Evolutionary conservation across 2,888 invertebrate genomes (phyloP), one percentile per base, ranked within the genome.

Genomic region (Augochlorella aurata): DNA sequence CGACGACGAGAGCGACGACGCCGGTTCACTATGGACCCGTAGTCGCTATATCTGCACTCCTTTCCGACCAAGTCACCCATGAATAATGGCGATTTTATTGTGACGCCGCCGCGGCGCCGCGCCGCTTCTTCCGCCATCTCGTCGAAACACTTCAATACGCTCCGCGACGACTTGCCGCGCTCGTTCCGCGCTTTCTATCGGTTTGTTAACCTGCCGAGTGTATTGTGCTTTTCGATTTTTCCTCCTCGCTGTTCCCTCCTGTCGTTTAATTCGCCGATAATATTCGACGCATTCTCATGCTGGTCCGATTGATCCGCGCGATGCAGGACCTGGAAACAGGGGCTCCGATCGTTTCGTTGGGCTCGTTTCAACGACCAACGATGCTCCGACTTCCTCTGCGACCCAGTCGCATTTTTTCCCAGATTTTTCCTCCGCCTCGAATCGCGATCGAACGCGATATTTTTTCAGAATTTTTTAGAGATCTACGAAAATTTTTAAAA

Each of bases 1-100:
- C 52, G 52, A 52, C 52, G n/a, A 52, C 29, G 29, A 29, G 29
- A 29, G 2, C 52, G 54, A 21, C 21, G 54, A 54, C 5, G 38
- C 7, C 21, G 54, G 54, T 14, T 21, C 54, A 21, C 5, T 21
- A 21, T 58, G 21, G 21, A 0, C 54, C n/a, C 54, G 54, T 58
- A 58, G 14, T 21, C 54, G 14, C 50, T 77, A 24, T 77, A 77
- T 67, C 66, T 71, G 18, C 52, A 52, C 29, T 52, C 61, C 72
- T 73, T 73, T 73, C 77, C 12, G 21, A n/a, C 21, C 12, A 72
- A 80, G 63, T 73, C 72, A 54, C 52, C 61, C 77, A 68, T 77
- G 67, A 77, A 72, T 80, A 80, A 80, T 73, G 52, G 63, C 52
- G 72, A 69, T 77, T 73, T 77, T 80, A 80, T 73, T 77, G 61